Evolutionary conservation across 2,113 vertebrate species (phyloP).

Genomic region (Bostrychus sinensis): DNA sequence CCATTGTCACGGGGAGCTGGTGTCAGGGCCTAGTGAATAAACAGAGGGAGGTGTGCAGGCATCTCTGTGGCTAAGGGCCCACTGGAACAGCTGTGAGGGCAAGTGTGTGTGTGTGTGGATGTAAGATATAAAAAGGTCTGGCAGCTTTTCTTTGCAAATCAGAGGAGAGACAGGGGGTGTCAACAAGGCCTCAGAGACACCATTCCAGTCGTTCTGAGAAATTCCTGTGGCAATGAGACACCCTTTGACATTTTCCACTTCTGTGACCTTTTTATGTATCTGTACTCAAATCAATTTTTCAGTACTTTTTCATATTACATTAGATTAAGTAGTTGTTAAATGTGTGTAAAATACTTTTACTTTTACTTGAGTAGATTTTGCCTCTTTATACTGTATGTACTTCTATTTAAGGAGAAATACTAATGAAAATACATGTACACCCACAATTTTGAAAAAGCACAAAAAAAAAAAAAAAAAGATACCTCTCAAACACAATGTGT

Average conservation of each 20-base stretch:
- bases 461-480: conserved; percentile 7
- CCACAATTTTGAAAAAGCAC: too few relatives aligned
- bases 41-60: conserved; percentile 39
- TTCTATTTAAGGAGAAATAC: too few relatives aligned
- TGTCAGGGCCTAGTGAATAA: conserved; percentile 25
- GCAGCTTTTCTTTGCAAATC: conserved; percentile 56
- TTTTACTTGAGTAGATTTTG: too few relatives aligned
- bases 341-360: too few relatives aligned
- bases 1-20: conserved; percentile 59
- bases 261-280: too few relatives aligned
- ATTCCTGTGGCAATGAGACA: background rate
- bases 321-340: too few relatives aligned
- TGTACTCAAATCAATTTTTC: too few relatives aligned
- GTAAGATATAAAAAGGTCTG: conserved; percentile 51
- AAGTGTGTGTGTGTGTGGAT: conserved; percentile 21
- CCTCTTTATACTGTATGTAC: too few relatives aligned
- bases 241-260: conserved; percentile 7
- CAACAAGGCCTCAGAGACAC: conserved; percentile 59
- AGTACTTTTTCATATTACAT: too few relatives aligned
- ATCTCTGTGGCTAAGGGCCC: conserved; percentile 37
- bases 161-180: conserved; percentile 50
- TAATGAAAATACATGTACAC: too few relatives aligned
- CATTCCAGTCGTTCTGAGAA: conserved; percentile 57
- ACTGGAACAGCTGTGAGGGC: conserved; percentile 54
- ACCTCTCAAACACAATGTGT: background rate